Evolutionary conservation across 2,888 invertebrate species (phyloP), one percentile per base, ranked within the genome.

Genomic region (Onchidella celtica): DNA sequence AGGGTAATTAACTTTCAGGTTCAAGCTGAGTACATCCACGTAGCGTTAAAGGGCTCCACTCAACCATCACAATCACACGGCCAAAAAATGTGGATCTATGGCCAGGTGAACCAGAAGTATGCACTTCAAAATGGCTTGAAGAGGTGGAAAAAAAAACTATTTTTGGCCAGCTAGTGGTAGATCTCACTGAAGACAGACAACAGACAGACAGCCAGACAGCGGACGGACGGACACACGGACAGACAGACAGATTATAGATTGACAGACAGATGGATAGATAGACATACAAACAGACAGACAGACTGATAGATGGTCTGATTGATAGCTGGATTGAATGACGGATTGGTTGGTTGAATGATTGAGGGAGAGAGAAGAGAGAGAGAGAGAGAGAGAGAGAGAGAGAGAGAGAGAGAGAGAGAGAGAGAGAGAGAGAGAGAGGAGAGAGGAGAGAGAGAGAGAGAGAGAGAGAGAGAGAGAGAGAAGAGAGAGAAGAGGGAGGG

Each of bases 151-250:
- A n/a, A n/a, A n/a, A n/a, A n/a, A n/a, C n/a, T n/a, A n/a, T n/a
- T n/a, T n/a, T n/a, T n/a, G n/a, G n/a, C n/a, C n/a, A n/a, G n/a
- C n/a, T n/a, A n/a, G n/a, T n/a, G n/a, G n/a, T n/a, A n/a, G n/a
- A n/a, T n/a, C n/a, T n/a, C n/a, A n/a, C n/a, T n/a, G n/a, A n/a
- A n/a, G n/a, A n/a, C n/a, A n/a, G n/a, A n/a, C n/a, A n/a, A n/a
- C n/a, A n/a, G 32, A 74, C 34, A 74, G 32, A 74, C 34, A 74
- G 57, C 57, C 34, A 74, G 57, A 74, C 34, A 74, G n/a, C n/a
- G n/a, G 57, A 74, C 34, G 59, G 57, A 59, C 34, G 32, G 14
- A 34, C 11, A 66, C 4, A 66, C 11, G 32, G 14, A 32, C 6
- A 66, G 14, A 66, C 11, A 66, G n/a, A 27, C 9, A 66, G 66